phyloP scores from a whole-genome alignment of 2,888 invertebrate species.

The Neuroscelio doddi region DNA sequence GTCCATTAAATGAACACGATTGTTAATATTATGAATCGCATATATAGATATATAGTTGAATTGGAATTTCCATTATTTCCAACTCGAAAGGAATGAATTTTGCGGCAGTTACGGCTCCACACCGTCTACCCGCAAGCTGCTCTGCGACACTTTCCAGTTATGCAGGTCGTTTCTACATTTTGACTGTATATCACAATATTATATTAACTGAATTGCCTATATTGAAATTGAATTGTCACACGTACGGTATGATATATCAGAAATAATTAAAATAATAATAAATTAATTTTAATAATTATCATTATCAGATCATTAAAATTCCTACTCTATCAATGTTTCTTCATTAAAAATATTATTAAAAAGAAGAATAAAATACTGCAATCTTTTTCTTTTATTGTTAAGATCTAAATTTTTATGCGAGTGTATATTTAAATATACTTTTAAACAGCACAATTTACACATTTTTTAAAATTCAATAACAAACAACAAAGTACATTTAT shows the following conservation, averaged over 20 bases:
- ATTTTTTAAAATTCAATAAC: neutral
- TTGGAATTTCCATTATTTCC: constrained; percentile 20
- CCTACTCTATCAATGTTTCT: too few relatives aligned
- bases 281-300: too few relatives aligned
- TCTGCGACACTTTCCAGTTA: constrained; percentile 28
- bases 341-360: too few relatives aligned
- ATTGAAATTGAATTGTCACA: too few relatives aligned
- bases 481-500: neutral
- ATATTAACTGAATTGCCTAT: too few relatives aligned
- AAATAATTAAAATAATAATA: too few relatives aligned
- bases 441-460: neutral
- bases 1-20: neutral
- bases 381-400: too few relatives aligned
- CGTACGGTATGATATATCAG: too few relatives aligned
- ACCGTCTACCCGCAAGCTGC: constrained; percentile 35
- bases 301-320: too few relatives aligned
- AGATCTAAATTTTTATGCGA: too few relatives aligned
- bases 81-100: constrained; percentile 19
- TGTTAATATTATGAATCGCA: constrained; percentile 16
- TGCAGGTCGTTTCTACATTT: constrained; percentile 15
- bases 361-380: too few relatives aligned
- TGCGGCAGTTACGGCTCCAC: constrained; percentile 44
- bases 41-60: constrained; percentile 8
- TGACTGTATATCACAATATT: neutral
- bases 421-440: too few relatives aligned